A percentile compares a stretch with the other conserved stretches of the same genome.
Evolutionary conservation across 2,113 vertebrate genomes (phyloP).

Genomic region (Apteryx owenii): DNA sequence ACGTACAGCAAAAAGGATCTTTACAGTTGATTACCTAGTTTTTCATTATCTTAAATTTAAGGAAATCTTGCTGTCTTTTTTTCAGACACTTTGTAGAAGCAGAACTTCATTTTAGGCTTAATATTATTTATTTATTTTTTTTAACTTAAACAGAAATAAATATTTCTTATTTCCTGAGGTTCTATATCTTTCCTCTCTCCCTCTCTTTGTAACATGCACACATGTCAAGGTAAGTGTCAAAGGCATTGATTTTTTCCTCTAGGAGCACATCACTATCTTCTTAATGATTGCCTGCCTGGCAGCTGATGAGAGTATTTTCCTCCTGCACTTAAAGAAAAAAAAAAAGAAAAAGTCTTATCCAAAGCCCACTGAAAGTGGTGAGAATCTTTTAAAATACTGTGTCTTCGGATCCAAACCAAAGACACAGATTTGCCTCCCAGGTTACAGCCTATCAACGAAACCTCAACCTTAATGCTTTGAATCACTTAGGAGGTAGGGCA

Average conservation of each 20-base stretch:
- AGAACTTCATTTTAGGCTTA: background rate
- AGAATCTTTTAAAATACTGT: background rate
- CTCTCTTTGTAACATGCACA: background rate
- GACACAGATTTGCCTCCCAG: background rate
- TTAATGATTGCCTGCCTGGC: constrained; percentile 16
- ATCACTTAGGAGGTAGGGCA: background rate
- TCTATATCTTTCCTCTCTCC: background rate
- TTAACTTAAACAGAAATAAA: background rate
- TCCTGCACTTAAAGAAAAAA: background rate
- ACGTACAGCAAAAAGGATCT: background rate
- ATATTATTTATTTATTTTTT: background rate
- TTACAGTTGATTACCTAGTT: background rate
- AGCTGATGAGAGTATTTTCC: constrained; percentile 18
- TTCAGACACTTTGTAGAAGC: background rate
- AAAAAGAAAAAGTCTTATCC: background rate
- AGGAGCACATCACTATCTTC: constrained; percentile 20
- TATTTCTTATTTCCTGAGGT: background rate
- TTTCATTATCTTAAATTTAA: background rate
- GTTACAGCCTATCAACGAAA: background rate
- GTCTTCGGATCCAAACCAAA: background rate
- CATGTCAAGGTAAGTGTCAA: background rate
- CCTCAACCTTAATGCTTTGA: background rate
- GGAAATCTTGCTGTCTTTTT: background rate
- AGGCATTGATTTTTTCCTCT: constrained; percentile 27
- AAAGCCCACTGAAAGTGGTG: background rate